phyloP scores from a whole-genome alignment of 2,888 invertebrate genomes.

The Ommatoiulus sabulosus region DNA sequence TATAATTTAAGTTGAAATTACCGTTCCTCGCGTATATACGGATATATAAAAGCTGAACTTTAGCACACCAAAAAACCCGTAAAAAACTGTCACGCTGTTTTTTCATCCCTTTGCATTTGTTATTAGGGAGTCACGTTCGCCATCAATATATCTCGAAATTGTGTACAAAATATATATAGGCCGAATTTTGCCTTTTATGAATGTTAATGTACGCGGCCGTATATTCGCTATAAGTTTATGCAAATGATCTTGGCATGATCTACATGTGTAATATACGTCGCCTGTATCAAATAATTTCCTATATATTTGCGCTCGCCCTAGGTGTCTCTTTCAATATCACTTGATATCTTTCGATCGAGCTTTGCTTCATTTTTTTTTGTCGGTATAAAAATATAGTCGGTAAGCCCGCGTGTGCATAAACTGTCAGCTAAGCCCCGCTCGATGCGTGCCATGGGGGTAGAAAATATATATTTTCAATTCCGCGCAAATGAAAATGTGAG shows the following conservation, averaged over 20 bases:
- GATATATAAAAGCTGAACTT: not conserved
- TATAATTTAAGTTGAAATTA: not conserved
- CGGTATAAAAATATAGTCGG: not conserved
- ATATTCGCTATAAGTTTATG: slow-evolving; percentile 6
- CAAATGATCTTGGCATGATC: slow-evolving; percentile 34
- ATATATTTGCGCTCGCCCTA: slow-evolving; percentile 34
- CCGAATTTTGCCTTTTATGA: slow-evolving; percentile 28
- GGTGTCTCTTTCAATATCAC: slow-evolving; percentile 34
- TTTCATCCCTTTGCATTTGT: slow-evolving; percentile 30
- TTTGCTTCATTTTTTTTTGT: slow-evolving; percentile 22
- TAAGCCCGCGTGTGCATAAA: slow-evolving; percentile 16
- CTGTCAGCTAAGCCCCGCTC: slow-evolving; percentile 21
- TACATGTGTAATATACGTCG: slow-evolving; percentile 27
- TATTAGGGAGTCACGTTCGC: slow-evolving; percentile 34
- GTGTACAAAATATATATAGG: slow-evolving; percentile 28
- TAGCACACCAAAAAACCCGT: not conserved
- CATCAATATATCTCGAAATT: slow-evolving; percentile 34
- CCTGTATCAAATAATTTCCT: slow-evolving; percentile 34
- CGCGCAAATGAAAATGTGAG: slow-evolving; percentile 14
- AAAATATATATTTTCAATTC: slow-evolving; percentile 34
- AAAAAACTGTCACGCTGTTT: slow-evolving; percentile 15
- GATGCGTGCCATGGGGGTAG: slow-evolving; percentile 20
- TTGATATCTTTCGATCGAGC: slow-evolving; percentile 27
- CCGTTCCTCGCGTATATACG: not conserved
- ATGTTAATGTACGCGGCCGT: not conserved